phyloP scores from a whole-genome alignment of 1,140 invertebrate species.

The Liolophura sinensis region DNA sequence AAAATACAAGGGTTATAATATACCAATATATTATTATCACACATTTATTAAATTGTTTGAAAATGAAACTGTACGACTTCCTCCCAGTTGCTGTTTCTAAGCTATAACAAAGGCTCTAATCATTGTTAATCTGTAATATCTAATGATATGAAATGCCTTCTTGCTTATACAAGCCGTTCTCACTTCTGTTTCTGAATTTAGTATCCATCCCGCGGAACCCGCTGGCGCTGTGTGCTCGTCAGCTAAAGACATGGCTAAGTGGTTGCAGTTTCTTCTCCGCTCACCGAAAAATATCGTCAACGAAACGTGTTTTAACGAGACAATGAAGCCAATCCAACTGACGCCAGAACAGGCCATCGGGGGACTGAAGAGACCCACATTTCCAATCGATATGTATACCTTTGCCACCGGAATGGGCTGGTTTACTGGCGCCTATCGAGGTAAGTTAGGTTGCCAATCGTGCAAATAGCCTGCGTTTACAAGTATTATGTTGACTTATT shows the following conservation, averaged over 20 bases:
- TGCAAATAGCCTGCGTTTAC: too few species aligned
- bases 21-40: neutral
- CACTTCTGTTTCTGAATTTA: conserved; percentile 1
- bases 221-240: conserved; percentile 25
- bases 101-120: neutral
- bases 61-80: neutral
- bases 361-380: too few species aligned
- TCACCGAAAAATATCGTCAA: too few species aligned
- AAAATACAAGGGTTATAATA: too few species aligned
- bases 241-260: conserved; percentile 25
- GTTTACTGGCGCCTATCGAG: too few species aligned
- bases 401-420: too few species aligned
- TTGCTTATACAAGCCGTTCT: neutral
- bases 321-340: too few species aligned
- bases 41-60: neutral
- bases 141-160: neutral
- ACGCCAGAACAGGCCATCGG: too few species aligned
- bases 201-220: conserved; percentile 22
- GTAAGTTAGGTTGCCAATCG: too few species aligned
- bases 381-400: too few species aligned
- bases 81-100: neutral
- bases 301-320: too few species aligned
- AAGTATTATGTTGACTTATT: too few species aligned
- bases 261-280: conserved; percentile 19
- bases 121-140: neutral